Evolutionary conservation across 2,797 vertebrate genomes (phyloP), one percentile per base, ranked within the genome.

Genomic region (Monodelphis domestica): DNA sequence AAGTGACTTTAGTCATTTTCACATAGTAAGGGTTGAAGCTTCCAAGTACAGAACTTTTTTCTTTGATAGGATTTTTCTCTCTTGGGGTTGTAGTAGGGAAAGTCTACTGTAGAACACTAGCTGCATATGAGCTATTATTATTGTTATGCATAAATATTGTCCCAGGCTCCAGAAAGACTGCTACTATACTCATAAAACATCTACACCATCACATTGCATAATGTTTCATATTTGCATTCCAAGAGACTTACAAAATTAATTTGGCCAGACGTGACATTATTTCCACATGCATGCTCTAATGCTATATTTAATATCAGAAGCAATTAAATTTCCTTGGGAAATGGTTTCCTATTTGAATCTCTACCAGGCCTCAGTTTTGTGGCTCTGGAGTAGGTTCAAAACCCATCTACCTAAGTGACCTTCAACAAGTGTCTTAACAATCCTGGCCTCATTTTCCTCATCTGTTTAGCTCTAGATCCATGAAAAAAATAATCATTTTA

Each of bases 401-500:
- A 84, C 38, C 38, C 21, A 84, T 45, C 38, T 50, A 12, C 70
- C 70, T 84, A 9, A 84, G 38, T 50, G 38, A 84, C 9, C 38
- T 84, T 84, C 38, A 50, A 38, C 17, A 84, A 50, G 21, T 45
- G 38, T 26, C 38, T n/a, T n/a, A 50, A 50, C 9, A 3, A 50
- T 38, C 1, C 70, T 84, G 24, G 3, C 38, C 70, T 84, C 38
- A 50, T 45, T 84, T 24, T 50, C 38, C 15, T 78, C 63, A 78
- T 45, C n/a, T 78, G 17, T 45, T 9, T 50, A 26, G 9, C 38
- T 45, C n/a, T 78, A 10, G 45, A 26, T 26, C 38, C 11, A 10
- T 84, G 38, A 78, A 52, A 52, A 59, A 95, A 94, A 95, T 55
- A 30, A 57, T 56, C 5, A 87, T 89, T 97, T 96, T n/a, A 93